These are phyloP conservation scores for Bombus superbus DNA, from an alignment of 1,140 invertebrate species.

Conservation along the genomic window DNA sequence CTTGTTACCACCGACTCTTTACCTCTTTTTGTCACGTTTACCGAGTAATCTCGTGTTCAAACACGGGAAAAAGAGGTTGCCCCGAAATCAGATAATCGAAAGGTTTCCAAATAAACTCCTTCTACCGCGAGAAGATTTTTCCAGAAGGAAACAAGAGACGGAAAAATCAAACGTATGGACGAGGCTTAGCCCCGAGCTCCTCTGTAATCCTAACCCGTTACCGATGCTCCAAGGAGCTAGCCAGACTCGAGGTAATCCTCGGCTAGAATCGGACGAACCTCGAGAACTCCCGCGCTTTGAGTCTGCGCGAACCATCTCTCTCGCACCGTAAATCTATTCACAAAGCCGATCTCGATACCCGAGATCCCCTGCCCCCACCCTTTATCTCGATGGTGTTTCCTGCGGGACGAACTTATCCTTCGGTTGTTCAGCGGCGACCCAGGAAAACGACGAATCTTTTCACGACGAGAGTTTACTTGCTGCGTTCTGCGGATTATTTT, in stretches of 20 bases:
- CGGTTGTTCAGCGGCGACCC: neutral
- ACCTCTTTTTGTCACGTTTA: neutral
- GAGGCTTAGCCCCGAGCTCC: neutral
- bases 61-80: neutral
- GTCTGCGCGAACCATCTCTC: neutral
- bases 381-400: neutral
- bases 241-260: constrained; percentile 30
- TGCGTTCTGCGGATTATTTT: neutral
- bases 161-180: constrained; percentile 17
- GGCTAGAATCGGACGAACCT: constrained; percentile 3
- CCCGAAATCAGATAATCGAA: neutral
- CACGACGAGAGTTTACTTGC: neutral
- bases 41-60: neutral
- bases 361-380: neutral
- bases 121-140: neutral
- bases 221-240: neutral
- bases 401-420: constrained; percentile 12
- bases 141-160: neutral
- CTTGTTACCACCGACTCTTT: neutral
- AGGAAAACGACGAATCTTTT: neutral
- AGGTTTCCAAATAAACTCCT: neutral
- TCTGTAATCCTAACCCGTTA: constrained; percentile 18
- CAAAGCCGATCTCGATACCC: constrained; percentile 17
- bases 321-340: constrained; percentile 34
- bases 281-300: too few relatives aligned